Evolutionary conservation across 2,797 vertebrate species (phyloP).

Genomic region (Alectoris magna): DNA sequence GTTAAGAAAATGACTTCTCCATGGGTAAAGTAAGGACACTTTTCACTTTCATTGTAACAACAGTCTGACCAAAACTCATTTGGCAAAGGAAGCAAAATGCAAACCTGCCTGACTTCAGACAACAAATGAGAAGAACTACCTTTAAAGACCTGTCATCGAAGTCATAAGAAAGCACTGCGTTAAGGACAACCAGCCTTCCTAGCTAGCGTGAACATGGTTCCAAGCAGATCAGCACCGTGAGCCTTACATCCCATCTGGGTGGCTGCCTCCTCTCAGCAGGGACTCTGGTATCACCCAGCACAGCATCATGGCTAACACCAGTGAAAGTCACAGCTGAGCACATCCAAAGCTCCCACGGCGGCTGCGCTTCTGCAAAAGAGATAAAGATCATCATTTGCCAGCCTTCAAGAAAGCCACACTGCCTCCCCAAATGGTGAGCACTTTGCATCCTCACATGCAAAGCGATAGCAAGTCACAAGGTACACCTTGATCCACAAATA

Average conservation of each 20-base stretch:
- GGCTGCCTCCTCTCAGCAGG: background rate
- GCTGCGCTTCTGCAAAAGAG: background rate
- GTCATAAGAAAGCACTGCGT: background rate
- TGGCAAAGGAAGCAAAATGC: background rate
- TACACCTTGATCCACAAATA: background rate
- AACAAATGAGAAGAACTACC: background rate
- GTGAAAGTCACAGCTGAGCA: background rate
- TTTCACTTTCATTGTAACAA: background rate
- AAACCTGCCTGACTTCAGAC: background rate
- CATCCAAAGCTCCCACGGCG: background rate
- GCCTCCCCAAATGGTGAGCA: background rate
- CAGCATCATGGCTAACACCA: background rate
- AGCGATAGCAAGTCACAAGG: background rate
- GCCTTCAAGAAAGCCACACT: background rate
- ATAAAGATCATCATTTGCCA: background rate
- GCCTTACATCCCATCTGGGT: background rate
- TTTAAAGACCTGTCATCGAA: background rate
- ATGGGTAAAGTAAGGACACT: background rate
- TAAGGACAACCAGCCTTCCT: background rate
- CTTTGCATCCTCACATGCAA: background rate
- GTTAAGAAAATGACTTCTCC: background rate
- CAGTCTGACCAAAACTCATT: background rate
- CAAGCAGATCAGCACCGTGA: background rate
- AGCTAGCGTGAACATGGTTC: rapidly evolving
- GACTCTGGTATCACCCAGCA: background rate